Evolutionary conservation across 2,113 vertebrate species (phyloP), one percentile per base, ranked within the genome.

Genomic region (Perca flavescens): DNA sequence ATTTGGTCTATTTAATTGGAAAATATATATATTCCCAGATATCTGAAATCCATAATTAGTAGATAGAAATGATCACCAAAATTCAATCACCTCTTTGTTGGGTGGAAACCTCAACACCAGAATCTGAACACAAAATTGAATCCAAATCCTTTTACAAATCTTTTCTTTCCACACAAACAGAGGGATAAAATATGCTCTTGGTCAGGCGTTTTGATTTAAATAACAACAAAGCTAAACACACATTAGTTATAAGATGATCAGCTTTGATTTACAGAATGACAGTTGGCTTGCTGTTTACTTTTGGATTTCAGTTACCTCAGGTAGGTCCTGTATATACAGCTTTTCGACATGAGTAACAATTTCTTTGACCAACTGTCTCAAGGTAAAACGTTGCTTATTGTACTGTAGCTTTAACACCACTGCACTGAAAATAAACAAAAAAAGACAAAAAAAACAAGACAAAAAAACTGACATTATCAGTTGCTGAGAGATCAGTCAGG

Each of bases 401-500:
- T 34, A 34, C 34, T 34, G 34, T 34, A 34, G 34, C 34, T 34
- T 34, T 34, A 34, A 6, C 6, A 34, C 34, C 34, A 34, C 34
- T 34, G 34, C 34, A 6, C 1, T 34, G 34, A 34, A 34, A 34
- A 34, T 34, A 19, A 52, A 49, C 12, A 14, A 49, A n/a, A n/a
- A n/a, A n/a, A 49, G 15, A 5, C 17, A 17, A 52, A 52, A 19
- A 19, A 52, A 52, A 14, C 15, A 49, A 49, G 12, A 49, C 13
- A 49, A 49, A 49, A 49, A 5, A 34, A 34, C 31, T 34, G 34
- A 31, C 15, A 22, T 47, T 65, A 66, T 67, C 10, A 7, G 22
- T 61, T 34, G 54, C 34, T 57, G 64, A 78, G 16, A 49, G 74
- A 69, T 79, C 40, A 61, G 57, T 77, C 64, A 81, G 61, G 40